Conservation (phyloP, 1,140 invertebrate species). For the Lasioglossum baleicum region DNA sequence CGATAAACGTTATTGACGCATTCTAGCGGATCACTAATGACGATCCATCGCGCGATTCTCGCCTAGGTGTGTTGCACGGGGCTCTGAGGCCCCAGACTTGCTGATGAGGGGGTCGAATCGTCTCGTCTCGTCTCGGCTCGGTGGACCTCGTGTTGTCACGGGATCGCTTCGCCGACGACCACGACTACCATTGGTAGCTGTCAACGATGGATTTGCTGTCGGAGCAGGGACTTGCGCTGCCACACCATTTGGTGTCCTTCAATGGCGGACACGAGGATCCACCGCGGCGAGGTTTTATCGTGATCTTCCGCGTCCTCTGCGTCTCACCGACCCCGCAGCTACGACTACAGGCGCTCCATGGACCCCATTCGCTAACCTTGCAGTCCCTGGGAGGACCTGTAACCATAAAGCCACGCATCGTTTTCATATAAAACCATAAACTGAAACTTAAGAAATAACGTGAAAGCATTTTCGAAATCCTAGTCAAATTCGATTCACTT, state of each 20-base stretch:
- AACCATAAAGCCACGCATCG: slow-evolving; percentile 37
- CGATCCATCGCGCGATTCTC: slow-evolving; percentile 28
- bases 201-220: slow-evolving; percentile 63
- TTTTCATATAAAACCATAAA: no score
- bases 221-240: slow-evolving; percentile 85
- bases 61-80: slow-evolving; percentile 5
- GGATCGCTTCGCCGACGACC: slow-evolving; percentile 10
- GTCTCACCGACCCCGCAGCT: slow-evolving; percentile 93
- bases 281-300: slow-evolving; percentile 87
- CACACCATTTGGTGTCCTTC: slow-evolving; percentile 92
- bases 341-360: slow-evolving; percentile 91
- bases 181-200: slow-evolving; percentile 71
- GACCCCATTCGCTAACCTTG: slow-evolving; percentile 91
- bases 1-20: slow-evolving; percentile 42
- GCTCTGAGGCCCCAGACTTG: no score
- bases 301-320: slow-evolving; percentile 86
- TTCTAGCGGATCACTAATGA: slow-evolving; percentile 29
- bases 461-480: no score
- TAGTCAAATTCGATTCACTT: no score
- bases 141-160: slow-evolving; percentile 8
- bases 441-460: no score
- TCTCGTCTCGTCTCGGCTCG: slow-evolving; percentile 10
- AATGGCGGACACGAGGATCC: slow-evolving; percentile 90
- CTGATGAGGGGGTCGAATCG: background rate
- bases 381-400: slow-evolving; percentile 86